Evolutionary conservation across 2,797 vertebrate species (phyloP).

Genomic region (Bufotes viridis): DNA sequence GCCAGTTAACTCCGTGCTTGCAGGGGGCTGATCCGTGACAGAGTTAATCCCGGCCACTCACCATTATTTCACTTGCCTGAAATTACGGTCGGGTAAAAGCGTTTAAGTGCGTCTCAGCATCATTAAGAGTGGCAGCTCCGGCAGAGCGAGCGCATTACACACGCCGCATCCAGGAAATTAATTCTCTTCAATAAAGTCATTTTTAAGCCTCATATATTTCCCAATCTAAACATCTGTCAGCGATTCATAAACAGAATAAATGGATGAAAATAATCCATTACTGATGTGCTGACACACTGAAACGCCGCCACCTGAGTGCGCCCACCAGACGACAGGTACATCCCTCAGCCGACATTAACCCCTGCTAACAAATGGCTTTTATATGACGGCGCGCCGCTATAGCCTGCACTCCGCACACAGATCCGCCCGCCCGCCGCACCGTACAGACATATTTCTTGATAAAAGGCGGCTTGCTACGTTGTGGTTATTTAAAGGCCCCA

Average conservation of each 20-base stretch:
- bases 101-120: conserved; percentile 81
- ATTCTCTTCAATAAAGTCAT: conserved; percentile 96
- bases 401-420: conserved; percentile 18
- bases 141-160: conserved; percentile 87
- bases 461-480: conserved; percentile 70
- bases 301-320: conserved; percentile 71
- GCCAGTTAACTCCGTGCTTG: not conserved
- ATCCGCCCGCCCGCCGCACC: conserved; percentile 68
- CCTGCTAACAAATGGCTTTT: conserved; percentile 66
- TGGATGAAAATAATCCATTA: conserved; percentile 98
- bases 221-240: conserved; percentile 91
- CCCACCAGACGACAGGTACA: conserved; percentile 78
- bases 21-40: not conserved
- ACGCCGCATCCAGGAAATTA: conserved; percentile 92
- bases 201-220: conserved; percentile 98
- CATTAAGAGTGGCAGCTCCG: conserved; percentile 94
- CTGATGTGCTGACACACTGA: conserved; percentile 89
- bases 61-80: conserved; percentile 72
- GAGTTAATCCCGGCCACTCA: conserved; percentile 50
- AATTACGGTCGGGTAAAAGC: conserved; percentile 87
- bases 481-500: conserved; percentile 76
- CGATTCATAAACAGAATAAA: conserved; percentile 91
- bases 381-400: conserved; percentile 8
- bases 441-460: conserved; percentile 73
- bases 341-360: conserved; percentile 69